Evolutionary conservation across 2,888 invertebrate species (phyloP), one percentile per base, ranked within the genome.

Genomic region (Lochmaea crataegi): DNA sequence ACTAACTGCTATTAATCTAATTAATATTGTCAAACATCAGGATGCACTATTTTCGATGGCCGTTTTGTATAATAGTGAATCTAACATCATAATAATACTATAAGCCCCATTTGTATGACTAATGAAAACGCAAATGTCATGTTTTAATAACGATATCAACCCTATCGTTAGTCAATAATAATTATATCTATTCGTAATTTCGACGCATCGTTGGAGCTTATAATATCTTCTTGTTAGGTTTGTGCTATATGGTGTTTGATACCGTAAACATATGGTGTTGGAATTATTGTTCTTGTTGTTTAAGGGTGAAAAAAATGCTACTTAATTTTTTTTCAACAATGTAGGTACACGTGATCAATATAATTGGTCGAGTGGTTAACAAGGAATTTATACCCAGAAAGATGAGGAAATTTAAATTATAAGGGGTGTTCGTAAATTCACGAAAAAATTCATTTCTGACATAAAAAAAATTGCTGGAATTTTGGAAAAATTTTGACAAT

Each of bases 221-320:
- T 57, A 57, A 57, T 57, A 57, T 22, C 9, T 5, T 9, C 18
- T 57, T 57, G 18, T 57, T 16, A 18, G 18, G 56, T 56, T 18
- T 16, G 56, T 56, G 56, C 56, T 56, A 56, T 56, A 56, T 56
- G 57, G 57, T 16, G 45, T 57, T 57, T 57, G 16, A 57, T 57
- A 18, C 5, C 22, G n/a, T 56, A 56, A 56, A 18, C 56, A 57
- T 57, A 57, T 57, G 64, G 42, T 14, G 64, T 42, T n/a, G 11
- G 14, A 57, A 18, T 22, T 7, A 32, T 32, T 32, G 18, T 18
- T 7, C 45, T 45, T 57, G 18, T 22, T 57, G 2, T 57, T 57
- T 57, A 5, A 22, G 18, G 16, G 18, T 18, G 18, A 22, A 32
- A 32, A 26, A 26, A 26, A 26, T 22, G 22, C 22, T 22, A 22